Evolutionary conservation across 2,888 invertebrate species (phyloP).

Genomic region (Agrypnus murinus): DNA sequence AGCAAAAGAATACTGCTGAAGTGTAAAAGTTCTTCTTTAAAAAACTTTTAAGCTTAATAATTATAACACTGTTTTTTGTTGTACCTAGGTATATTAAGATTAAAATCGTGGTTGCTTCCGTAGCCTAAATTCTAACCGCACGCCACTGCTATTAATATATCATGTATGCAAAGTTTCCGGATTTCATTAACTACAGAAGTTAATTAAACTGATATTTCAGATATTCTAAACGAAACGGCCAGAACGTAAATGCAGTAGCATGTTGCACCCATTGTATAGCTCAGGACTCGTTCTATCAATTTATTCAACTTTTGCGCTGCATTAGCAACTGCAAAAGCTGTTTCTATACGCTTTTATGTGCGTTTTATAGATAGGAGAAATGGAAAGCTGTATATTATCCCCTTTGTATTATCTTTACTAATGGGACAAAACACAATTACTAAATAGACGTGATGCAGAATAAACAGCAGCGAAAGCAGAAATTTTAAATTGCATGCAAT

Average conservation of each 20-base stretch:
- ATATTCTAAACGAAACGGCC: neutral
- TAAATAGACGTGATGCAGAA: too few relatives aligned
- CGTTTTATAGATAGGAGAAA: neutral
- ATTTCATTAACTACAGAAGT: neutral
- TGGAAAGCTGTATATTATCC: slow-evolving; percentile 4
- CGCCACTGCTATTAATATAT: too few relatives aligned
- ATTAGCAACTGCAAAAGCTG: slow-evolving; percentile 21
- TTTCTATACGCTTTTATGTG: slow-evolving; percentile 8
- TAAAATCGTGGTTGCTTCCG: too few relatives aligned
- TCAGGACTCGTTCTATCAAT: slow-evolving; percentile 5
- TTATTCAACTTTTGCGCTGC: slow-evolving; percentile 23
- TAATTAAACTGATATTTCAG: slow-evolving; percentile 8
- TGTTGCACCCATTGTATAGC: slow-evolving; percentile 4
- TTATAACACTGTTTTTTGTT: too few relatives aligned
- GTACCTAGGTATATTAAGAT: too few relatives aligned
- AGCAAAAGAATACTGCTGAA: too few relatives aligned
- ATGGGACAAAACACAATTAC: neutral
- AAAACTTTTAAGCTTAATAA: too few relatives aligned
- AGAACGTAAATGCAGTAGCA: slow-evolving; percentile 7
- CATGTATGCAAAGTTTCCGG: neutral
- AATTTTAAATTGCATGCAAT: too few relatives aligned
- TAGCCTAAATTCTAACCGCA: too few relatives aligned
- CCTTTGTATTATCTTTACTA: slow-evolving; percentile 12
- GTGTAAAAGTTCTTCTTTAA: too few relatives aligned
- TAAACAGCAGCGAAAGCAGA: too few relatives aligned